These are phyloP conservation scores for Tyrophagus putrescentiae DNA, from an alignment of 1,140 invertebrate genomes.

Conservation along the genomic window DNA sequence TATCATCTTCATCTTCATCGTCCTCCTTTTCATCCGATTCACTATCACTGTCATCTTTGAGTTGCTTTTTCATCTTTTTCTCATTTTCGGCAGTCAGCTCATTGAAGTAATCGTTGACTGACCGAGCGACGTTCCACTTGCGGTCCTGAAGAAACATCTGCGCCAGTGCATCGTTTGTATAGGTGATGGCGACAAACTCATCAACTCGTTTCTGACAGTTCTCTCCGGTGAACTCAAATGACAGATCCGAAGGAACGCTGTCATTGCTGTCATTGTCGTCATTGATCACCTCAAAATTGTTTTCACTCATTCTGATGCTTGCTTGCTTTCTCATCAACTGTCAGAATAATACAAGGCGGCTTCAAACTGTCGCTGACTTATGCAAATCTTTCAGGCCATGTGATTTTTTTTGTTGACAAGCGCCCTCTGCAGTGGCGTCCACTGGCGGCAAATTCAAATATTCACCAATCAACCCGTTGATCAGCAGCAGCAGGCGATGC, in stretches of 20 bases:
- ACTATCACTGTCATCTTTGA: constrained; percentile 17
- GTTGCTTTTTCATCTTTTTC: background rate
- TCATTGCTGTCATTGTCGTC: constrained; percentile 26
- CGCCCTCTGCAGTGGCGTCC: no score
- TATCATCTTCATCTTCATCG: constrained; percentile 22
- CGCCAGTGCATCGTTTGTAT: constrained; percentile 40
- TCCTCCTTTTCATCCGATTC: constrained; percentile 20
- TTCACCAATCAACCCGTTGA: no score
- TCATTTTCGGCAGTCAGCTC: background rate
- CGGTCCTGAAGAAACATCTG: constrained; percentile 43
- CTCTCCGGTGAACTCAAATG: constrained; percentile 29
- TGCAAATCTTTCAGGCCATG: no score
- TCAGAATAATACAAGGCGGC: no score
- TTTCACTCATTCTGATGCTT: no score
- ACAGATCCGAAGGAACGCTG: constrained; percentile 21
- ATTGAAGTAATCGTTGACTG: constrained; percentile 20
- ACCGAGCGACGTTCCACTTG: constrained; percentile 37
- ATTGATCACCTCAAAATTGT: constrained; percentile 1
- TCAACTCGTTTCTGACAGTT: constrained; percentile 37
- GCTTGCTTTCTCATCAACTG: no score
- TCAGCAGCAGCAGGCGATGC: no score
- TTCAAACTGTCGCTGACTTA: no score
- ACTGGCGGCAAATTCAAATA: no score
- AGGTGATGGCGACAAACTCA: constrained; percentile 40
- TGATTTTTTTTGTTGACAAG: no score